Evolutionary conservation across 2,888 invertebrate species (phyloP).

Genomic region (Drosophila affinis): DNA sequence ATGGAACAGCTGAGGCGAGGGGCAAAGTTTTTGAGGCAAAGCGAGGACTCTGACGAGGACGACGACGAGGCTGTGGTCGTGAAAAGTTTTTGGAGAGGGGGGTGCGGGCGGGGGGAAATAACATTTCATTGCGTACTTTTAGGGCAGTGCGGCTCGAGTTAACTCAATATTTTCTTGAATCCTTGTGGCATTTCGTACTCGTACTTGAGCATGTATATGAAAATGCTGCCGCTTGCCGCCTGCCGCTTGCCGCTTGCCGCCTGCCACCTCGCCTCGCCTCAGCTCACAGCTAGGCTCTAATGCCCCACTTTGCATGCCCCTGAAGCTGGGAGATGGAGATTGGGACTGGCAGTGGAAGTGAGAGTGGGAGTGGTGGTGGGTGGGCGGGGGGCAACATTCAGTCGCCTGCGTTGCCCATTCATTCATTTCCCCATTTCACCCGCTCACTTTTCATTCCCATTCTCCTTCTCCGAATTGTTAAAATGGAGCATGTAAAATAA

Average conservation of each 20-base stretch:
- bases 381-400: conserved; percentile 20
- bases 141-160: conserved; percentile 42
- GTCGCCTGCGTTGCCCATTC: conserved; percentile 33
- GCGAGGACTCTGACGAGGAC: conserved; percentile 1
- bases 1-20: conserved; percentile 9
- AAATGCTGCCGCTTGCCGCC: conserved; percentile 22
- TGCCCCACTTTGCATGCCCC: conserved; percentile 23
- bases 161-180: conserved; percentile 70
- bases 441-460: conserved; percentile 48
- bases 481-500: conserved; percentile 74
- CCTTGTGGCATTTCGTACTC: conserved; percentile 46
- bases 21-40: conserved; percentile 11
- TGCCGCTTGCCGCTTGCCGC: background rate
- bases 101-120: conserved; percentile 13
- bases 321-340: background rate
- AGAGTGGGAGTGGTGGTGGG: too few relatives aligned
- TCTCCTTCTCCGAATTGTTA: conserved; percentile 59
- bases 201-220: conserved; percentile 72
- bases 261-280: background rate
- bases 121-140: conserved; percentile 50
- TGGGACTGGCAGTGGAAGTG: background rate
- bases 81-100: conserved; percentile 23
- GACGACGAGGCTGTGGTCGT: conserved; percentile 1
- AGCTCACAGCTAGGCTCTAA: conserved; percentile 17
- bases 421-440: conserved; percentile 55